Evolutionary conservation across 1,140 invertebrate genomes (phyloP).

Genomic region (Magallana ariakensis): DNA sequence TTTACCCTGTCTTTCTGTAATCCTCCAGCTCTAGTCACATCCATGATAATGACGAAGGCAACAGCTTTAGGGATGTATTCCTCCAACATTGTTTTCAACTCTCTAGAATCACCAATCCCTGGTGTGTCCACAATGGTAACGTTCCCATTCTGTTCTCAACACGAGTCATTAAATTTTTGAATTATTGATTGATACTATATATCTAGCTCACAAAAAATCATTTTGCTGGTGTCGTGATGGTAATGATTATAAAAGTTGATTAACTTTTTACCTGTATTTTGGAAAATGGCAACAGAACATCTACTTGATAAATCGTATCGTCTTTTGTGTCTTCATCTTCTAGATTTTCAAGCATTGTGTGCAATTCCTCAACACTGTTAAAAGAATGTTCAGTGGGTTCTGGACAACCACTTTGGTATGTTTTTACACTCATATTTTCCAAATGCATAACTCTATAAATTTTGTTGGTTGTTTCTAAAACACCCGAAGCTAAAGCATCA

Average conservation of each 20-base stretch:
- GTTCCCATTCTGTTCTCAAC: background rate
- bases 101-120: background rate
- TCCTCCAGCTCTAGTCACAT: background rate
- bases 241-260: background rate
- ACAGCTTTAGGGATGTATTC: background rate
- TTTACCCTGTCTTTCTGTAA: background rate
- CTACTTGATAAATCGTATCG: background rate
- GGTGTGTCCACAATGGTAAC: background rate
- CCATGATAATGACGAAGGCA: background rate
- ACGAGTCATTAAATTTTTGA: background rate
- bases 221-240: background rate
- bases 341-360: background rate
- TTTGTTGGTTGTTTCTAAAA: background rate
- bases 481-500: background rate
- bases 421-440: background rate
- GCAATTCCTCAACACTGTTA: background rate
- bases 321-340: background rate
- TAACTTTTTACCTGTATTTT: background rate
- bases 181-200: background rate
- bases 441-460: background rate
- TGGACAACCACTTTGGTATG: background rate
- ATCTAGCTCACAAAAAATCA: background rate
- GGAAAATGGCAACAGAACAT: background rate
- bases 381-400: background rate
- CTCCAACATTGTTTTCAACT: background rate